Evolutionary conservation across 2,888 invertebrate genomes (phyloP).

Genomic region (Cancer borealis): DNA sequence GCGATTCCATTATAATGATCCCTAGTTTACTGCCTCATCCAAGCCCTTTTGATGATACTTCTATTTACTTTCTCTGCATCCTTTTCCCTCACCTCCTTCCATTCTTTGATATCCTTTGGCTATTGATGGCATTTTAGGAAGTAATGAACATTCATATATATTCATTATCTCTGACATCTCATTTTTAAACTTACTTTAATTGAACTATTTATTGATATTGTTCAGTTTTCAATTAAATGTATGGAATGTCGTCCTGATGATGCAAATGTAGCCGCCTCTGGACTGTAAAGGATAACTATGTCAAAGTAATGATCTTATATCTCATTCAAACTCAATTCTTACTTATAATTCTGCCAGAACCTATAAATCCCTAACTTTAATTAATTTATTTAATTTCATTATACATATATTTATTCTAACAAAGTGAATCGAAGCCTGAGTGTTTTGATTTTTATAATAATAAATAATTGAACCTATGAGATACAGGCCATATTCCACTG

Average conservation of each 20-base stretch:
- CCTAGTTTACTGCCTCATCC: not conserved
- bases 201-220: not conserved
- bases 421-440: not conserved
- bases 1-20: not conserved
- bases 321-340: not conserved
- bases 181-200: not conserved
- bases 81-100: not conserved
- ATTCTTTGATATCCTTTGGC: not conserved
- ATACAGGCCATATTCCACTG: not conserved
- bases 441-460: not conserved
- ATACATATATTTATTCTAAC: too few relatives aligned
- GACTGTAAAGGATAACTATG: not conserved
- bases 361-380: not conserved
- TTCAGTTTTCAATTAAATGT: not conserved
- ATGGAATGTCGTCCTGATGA: not conserved
- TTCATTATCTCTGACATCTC: not conserved
- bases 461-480: not conserved
- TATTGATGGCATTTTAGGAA: too few relatives aligned
- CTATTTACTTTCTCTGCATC: not conserved
- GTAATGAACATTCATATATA: not conserved
- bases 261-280: not conserved
- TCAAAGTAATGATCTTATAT: not conserved
- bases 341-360: not conserved
- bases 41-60: not conserved
- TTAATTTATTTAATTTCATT: too few relatives aligned